A percentile compares a stretch with the other conserved stretches of the same genome.
phyloP scores from a whole-genome alignment of 2,113 vertebrate species.

The Cephalopholis sonnerati region DNA sequence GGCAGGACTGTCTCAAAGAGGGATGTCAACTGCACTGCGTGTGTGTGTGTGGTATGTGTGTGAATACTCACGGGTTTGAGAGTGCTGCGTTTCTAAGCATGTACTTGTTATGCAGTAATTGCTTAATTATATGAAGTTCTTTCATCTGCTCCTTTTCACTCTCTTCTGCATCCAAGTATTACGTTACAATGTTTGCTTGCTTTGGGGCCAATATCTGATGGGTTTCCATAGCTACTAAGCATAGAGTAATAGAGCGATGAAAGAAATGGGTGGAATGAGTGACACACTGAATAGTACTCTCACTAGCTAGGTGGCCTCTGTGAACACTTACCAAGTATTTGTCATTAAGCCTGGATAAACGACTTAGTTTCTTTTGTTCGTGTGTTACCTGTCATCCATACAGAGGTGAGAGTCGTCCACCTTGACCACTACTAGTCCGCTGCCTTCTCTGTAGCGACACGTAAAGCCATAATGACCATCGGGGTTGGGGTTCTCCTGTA shows the following conservation, averaged over 20 bases:
- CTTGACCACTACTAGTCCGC: conserved; percentile 75
- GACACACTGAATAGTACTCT: conserved; percentile 38
- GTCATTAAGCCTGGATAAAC: background rate
- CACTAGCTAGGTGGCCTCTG: conserved; percentile 29
- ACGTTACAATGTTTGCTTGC: conserved; percentile 70
- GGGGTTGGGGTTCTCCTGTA: conserved; percentile 63
- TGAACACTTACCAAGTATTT: conserved; percentile 12
- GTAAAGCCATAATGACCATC: conserved; percentile 76
- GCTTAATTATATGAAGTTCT: conserved; percentile 45
- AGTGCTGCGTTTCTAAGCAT: conserved; percentile 23
- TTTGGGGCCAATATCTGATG: conserved; percentile 55
- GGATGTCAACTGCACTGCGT: conserved; percentile 12
- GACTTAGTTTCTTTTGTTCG: background rate
- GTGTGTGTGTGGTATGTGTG: conserved; percentile 14
- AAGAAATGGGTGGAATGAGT: conserved; percentile 46
- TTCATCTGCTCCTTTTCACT: conserved; percentile 60
- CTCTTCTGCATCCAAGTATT: conserved; percentile 65
- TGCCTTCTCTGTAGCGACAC: conserved; percentile 57
- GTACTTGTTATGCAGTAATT: conserved; percentile 52
- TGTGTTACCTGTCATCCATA: conserved; percentile 79
- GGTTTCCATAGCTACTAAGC: conserved; percentile 68
- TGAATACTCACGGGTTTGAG: conserved; percentile 1
- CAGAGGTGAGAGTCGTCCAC: conserved; percentile 71
- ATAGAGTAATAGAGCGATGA: conserved; percentile 39
- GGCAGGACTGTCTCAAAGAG: conserved; percentile 24